A percentile compares a stretch with the other conserved stretches of the same genome.
These are phyloP conservation scores for Chrosomus eos DNA, from an alignment of 2,797 vertebrate species.

Conservation along the genomic window DNA sequence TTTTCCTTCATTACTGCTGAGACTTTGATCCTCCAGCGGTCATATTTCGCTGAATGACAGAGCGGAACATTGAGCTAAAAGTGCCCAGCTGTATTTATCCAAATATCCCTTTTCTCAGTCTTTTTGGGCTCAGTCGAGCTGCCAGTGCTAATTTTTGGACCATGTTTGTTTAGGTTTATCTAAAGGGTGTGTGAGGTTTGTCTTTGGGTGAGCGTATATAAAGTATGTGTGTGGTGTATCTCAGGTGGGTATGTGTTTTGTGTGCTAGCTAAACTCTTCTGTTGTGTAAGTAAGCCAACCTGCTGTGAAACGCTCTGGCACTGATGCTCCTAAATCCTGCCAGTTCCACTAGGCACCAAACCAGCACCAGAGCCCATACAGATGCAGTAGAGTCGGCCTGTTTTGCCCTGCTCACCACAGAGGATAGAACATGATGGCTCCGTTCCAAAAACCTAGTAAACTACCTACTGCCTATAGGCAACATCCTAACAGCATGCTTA, in stretches of 20 bases:
- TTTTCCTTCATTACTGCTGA: not conserved
- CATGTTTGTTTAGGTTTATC: conserved; percentile 17
- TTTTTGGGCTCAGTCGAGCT: not conserved
- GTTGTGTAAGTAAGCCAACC: conserved; percentile 5
- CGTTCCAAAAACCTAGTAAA: not conserved
- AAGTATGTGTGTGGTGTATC: conserved; percentile 14
- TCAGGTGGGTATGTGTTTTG: not conserved
- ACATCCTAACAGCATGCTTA: not conserved
- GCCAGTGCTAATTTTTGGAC: not conserved
- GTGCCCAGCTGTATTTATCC: conserved; percentile 20
- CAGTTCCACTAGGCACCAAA: conserved; percentile 19
- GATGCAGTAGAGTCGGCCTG: not conserved
- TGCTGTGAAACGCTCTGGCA: not conserved
- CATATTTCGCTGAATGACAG: conserved; percentile 19
- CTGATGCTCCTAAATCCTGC: not conserved
- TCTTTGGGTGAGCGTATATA: conserved; percentile 6
- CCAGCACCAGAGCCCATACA: not conserved
- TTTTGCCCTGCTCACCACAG: not conserved
- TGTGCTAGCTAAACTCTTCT: not conserved
- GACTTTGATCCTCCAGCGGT: conserved; percentile 20
- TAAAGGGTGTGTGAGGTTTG: not conserved
- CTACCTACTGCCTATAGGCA: not conserved
- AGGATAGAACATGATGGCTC: not conserved
- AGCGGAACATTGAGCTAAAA: not conserved
- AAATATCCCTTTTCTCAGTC: conserved; percentile 6